phyloP scores from a whole-genome alignment of 2,888 invertebrate genomes.

The Ernsta delagoae region DNA sequence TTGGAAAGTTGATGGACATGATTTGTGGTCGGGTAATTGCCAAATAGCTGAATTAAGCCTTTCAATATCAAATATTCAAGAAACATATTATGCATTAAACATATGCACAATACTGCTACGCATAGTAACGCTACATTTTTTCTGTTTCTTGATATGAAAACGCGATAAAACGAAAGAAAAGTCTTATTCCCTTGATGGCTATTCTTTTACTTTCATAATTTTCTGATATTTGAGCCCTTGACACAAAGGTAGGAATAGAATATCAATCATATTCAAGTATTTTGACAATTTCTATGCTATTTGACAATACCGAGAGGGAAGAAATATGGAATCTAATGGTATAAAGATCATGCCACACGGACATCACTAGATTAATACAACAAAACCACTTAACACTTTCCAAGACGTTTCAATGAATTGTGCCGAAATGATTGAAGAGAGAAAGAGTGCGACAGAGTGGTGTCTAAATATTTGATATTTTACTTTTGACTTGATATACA shows the following conservation, averaged over 20 bases:
- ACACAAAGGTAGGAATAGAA: too few species aligned
- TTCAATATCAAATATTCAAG: too few species aligned
- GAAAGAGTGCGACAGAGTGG: constrained; percentile 12
- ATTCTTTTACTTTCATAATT: neutral
- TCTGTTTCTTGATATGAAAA: too few species aligned
- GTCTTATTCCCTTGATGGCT: too few species aligned
- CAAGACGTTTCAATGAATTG: constrained; percentile 38
- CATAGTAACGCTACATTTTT: too few species aligned
- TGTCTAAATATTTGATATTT: constrained; percentile 16
- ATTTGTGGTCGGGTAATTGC: neutral
- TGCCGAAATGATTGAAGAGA: constrained; percentile 42
- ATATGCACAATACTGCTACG: too few species aligned
- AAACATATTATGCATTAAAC: too few species aligned
- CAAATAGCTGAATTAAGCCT: constrained; percentile 1
- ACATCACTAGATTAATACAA: constrained; percentile 41
- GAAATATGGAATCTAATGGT: neutral
- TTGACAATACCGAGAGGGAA: constrained; percentile 10
- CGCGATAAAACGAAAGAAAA: too few species aligned
- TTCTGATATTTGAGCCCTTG: too few species aligned
- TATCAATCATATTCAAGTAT: too few species aligned
- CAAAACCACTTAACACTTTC: constrained; percentile 52
- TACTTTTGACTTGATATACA: too few species aligned
- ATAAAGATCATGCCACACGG: constrained; percentile 31
- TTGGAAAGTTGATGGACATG: neutral
- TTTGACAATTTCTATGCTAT: neutral